Evolutionary conservation across 2,113 vertebrate genomes (phyloP).

Genomic region (Axis porcinus): DNA sequence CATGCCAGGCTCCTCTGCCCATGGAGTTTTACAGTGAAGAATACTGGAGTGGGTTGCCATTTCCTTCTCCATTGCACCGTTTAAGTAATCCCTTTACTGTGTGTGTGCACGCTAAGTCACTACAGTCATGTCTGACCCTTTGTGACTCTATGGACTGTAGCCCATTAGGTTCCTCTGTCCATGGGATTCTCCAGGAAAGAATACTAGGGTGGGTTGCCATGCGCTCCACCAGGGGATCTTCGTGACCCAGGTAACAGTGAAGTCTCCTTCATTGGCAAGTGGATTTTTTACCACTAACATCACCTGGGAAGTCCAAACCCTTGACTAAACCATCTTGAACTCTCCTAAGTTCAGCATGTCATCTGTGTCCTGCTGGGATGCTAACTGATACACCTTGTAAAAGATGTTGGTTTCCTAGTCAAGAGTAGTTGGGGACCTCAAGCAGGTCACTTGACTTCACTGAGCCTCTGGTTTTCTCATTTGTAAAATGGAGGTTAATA

Average conservation of each 20-base stretch:
- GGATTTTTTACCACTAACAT: background rate
- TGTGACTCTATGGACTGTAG: background rate
- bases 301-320: background rate
- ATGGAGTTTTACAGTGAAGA: background rate
- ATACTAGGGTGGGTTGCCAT: background rate
- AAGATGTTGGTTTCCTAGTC: background rate
- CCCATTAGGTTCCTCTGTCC: background rate
- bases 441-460: background rate
- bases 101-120: background rate
- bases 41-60: background rate
- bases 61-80: background rate
- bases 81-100: background rate
- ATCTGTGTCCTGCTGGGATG: background rate
- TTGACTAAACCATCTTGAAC: background rate
- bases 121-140: background rate
- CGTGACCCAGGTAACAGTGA: background rate
- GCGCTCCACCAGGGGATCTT: background rate
- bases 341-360: background rate
- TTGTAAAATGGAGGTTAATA: background rate
- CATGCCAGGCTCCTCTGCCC: background rate
- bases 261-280: background rate
- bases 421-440: background rate
- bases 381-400: background rate
- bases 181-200: background rate
- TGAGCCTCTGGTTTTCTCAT: background rate